Percentiles rank a stretch among this genome's conserved stretches.
Evolutionary conservation across 2,888 invertebrate species (phyloP).

Genomic region (Ophion ellenae): DNA sequence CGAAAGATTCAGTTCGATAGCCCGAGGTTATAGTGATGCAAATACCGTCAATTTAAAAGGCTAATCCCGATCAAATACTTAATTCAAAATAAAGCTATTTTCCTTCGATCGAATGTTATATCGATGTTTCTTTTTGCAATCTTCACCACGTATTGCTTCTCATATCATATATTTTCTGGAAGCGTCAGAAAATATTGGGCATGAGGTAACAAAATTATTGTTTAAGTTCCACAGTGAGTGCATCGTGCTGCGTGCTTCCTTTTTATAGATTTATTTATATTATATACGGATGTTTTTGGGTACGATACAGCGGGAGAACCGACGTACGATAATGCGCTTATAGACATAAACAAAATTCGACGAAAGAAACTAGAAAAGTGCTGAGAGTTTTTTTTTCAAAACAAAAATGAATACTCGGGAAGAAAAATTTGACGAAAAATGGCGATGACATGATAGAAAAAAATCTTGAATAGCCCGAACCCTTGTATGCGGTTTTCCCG

Average conservation of each 20-base stretch:
- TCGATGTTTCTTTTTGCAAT: neutral
- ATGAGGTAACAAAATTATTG: slow-evolving; percentile 29
- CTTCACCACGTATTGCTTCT: neutral
- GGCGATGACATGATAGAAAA: neutral
- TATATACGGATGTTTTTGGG: slow-evolving; percentile 28
- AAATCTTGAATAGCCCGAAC: neutral
- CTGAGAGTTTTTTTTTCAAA: neutral
- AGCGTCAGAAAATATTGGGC: slow-evolving; percentile 42
- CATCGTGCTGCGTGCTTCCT: slow-evolving; percentile 62
- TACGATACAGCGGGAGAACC: slow-evolving; percentile 14
- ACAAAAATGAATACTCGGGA: neutral
- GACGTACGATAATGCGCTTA: neutral
- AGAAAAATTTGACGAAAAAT: slow-evolving; percentile 7
- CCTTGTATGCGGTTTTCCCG: slow-evolving; percentile 11
- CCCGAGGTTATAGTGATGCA: neutral
- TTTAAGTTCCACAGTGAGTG: slow-evolving; percentile 45
- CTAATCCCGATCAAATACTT: neutral
- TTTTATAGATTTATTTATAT: slow-evolving; percentile 37
- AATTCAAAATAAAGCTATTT: neutral
- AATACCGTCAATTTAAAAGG: neutral
- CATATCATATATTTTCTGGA: slow-evolving; percentile 6
- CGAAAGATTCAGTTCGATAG: no score
- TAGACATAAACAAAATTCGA: neutral
- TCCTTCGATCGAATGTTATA: neutral
- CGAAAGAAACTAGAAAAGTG: neutral